Base-by-base conservation (phyloP, 2,888 invertebrate species). In the Archaeoteleia sp. region DNA sequence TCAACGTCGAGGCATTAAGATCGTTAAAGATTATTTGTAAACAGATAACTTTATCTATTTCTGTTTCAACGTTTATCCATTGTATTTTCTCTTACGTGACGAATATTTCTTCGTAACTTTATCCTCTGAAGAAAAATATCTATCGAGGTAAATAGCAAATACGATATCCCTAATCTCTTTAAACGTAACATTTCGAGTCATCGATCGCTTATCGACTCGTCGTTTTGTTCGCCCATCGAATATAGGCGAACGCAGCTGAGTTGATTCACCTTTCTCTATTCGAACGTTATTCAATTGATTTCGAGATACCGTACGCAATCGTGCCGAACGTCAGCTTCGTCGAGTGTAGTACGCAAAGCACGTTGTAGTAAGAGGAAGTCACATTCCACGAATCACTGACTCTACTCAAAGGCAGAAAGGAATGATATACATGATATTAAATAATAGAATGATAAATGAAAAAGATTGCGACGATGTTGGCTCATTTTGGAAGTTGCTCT, bases 331-430 rank as follows among this genome's bases (percentile, higher is more conserved):
- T 51, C 39, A 35, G 32, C 48, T 14, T 13, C n/a, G 8, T 34
- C 30, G 29, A 27, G 9, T 46, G 49, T 60, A 53, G 57, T 61
- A 61, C 30, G 61, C 61, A 61, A 61, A 54, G 57, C 67, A 67
- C 67, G 67, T 67, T 53, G 53, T 58, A 27, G 57, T 49, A 58
- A 67, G 67, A 62, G 67, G 67, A 67, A 67, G 67, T 63, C 49
- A 51, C 62, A 63, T 63, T 68, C 67, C 58, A 49, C 58, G 67
- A 63, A 68, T 45, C 37, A 37, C 58, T 61, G 39, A 49, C 60
- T 67, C 60, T 39, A 35, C 43, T 51, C 42, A 10, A 23, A 30
- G 42, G 37, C 29, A 37, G 37, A 58, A 58, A 48, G 34, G 32
- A 12, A 17, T 40, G 40, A 5, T 29, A 40, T 29, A 51, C 17